Conservation (phyloP, 2,888 invertebrate genomes). For the Timandra comae region DNA sequence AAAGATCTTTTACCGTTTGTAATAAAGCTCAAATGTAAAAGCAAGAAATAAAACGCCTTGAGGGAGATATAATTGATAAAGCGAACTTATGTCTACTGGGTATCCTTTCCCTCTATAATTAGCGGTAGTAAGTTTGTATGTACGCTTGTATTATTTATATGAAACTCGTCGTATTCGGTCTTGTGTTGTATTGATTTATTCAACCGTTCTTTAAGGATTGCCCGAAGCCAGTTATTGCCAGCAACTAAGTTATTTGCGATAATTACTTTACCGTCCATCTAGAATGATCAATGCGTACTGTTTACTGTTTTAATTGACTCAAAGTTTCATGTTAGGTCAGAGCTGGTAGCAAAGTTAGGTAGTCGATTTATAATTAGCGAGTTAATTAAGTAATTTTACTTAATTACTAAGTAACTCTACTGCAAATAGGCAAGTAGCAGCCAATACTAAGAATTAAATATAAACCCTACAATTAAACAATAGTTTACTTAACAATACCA, state of each 20-base stretch:
- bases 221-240: conserved; percentile 33
- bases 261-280: conserved; percentile 44
- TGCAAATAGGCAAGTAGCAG: no score
- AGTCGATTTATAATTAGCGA: no score
- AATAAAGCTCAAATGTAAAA: conserved; percentile 14
- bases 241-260: conserved; percentile 53
- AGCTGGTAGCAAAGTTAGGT: not conserved
- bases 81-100: conserved; percentile 46
- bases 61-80: conserved; percentile 40
- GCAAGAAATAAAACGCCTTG: conserved; percentile 20
- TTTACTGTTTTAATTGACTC: conserved; percentile 23
- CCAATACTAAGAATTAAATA: not conserved
- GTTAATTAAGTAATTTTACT: no score
- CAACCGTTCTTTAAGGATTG: conserved; percentile 35
- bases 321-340: conserved; percentile 4
- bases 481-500: no score
- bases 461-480: conserved; percentile 1
- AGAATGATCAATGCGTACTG: conserved; percentile 33
- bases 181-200: conserved; percentile 56
- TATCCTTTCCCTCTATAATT: conserved; percentile 46
- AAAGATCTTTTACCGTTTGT: not conserved
- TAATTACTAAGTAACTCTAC: no score
- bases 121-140: conserved; percentile 20
- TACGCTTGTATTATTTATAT: conserved; percentile 40
- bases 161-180: conserved; percentile 33